Evolutionary conservation across 2,113 vertebrate species (phyloP), one percentile per base, ranked within the genome.

Genomic region (Tychaedon coryphoeus): DNA sequence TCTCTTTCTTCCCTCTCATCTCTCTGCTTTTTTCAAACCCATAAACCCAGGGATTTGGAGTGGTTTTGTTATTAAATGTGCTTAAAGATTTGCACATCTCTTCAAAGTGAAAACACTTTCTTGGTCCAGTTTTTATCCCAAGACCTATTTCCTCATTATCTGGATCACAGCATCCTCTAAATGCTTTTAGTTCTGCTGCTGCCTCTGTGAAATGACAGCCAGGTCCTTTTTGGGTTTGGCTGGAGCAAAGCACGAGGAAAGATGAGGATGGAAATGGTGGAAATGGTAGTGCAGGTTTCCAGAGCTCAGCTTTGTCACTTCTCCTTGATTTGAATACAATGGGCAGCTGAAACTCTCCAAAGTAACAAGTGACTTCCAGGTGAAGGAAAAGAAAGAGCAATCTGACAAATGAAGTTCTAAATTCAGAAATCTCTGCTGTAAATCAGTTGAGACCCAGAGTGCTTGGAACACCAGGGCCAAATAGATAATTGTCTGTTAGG

Each of bases 401-500:
- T 54, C 19, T 81, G 78, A 65, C 62, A 85, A 75, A 89, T 83
- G 20, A 9, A 11, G 10, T 94, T 82, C 57, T 57, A 53, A 66
- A 85, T 90, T 40, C 69, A 42, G 31, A 78, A 87, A 58, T 53
- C 56, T 88, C 28, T 57, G 61, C 73, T 42, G 17, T 95, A 75
- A 81, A 87, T 95, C 91, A 95, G 53, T 23, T 19, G 57, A 77
- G 71, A 91, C 53, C 47, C 20, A 9, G 36, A 51, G 65, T 61
- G 70, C 86, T 70, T 38, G 29, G 71, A 58, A 70, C 65, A 54
- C 77, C 86, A 92, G 75, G 90, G 71, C 79, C 82, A 90, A 69
- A 77, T 29, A 83, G 86, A 71, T 90, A 93, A 93, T 92, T 92
- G 75, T 77, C 93, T 90, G 2, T 88, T 62, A 78, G 91, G 24